Percentiles rank a stretch among this genome's conserved stretches.
Evolutionary conservation across 2,797 vertebrate species (phyloP).

Genomic region (Echeneis naucrates): DNA sequence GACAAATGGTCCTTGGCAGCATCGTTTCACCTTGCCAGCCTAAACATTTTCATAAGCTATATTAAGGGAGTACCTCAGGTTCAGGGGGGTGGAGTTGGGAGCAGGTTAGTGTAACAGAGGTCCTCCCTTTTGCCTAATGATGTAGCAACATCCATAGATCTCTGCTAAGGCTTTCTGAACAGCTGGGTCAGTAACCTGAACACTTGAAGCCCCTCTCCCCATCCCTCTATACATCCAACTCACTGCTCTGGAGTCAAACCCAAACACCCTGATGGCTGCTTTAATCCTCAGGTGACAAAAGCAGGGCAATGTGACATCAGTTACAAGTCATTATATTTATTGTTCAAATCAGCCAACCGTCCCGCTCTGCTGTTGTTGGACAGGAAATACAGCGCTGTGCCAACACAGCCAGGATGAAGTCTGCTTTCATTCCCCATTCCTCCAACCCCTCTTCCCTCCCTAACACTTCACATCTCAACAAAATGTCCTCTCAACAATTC

Average conservation of each 20-base stretch:
- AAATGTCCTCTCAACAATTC: conserved; percentile 41
- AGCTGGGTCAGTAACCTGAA: conserved; percentile 60
- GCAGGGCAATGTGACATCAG: conserved; percentile 64
- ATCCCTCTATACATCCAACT: conserved; percentile 13
- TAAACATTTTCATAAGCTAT: conserved; percentile 78
- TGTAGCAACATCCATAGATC: conserved; percentile 61
- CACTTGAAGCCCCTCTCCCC: conserved; percentile 40
- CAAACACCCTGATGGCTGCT: conserved; percentile 73
- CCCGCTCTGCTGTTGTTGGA: conserved; percentile 81
- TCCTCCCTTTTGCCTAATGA: conserved; percentile 60
- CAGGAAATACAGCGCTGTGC: conserved; percentile 68
- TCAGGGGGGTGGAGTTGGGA: conserved; percentile 44
- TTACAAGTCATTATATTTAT: conserved; percentile 78
- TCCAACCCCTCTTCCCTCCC: neutral
- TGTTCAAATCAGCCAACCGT: conserved; percentile 79
- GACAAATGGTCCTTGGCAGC: conserved; percentile 73
- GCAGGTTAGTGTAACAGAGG: conserved; percentile 53
- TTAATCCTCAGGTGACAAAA: conserved; percentile 72
- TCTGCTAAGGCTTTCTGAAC: conserved; percentile 56
- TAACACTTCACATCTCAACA: conserved; percentile 38
- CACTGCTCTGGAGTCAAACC: conserved; percentile 61
- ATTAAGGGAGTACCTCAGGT: conserved; percentile 54
- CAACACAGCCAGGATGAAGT: conserved; percentile 71
- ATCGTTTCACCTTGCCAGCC: conserved; percentile 70
- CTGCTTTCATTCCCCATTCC: conserved; percentile 73